These are phyloP conservation scores for Strigops habroptila DNA, from an alignment of 2,113 vertebrate genomes.

Conservation along the genomic window DNA sequence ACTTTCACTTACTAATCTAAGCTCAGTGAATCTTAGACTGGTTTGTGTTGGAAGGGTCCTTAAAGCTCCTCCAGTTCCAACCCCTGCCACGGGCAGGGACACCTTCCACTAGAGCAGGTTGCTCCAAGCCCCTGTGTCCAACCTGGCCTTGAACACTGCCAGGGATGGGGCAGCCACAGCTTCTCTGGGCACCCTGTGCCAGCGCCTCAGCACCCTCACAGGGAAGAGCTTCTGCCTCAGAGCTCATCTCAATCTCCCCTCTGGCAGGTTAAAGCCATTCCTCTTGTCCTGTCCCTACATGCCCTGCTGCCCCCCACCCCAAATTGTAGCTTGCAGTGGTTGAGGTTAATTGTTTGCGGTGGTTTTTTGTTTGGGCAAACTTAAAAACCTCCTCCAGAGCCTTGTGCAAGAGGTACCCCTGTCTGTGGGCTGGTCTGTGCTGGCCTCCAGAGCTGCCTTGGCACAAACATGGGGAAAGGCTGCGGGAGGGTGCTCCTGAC, in stretches of 20 bases:
- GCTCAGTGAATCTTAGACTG: not conserved
- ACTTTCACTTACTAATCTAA: not conserved
- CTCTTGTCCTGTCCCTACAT: not conserved
- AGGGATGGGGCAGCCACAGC: not conserved
- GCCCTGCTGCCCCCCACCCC: too few species aligned
- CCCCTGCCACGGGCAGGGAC: not conserved
- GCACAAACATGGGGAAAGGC: not conserved
- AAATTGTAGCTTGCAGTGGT: rapidly evolving
- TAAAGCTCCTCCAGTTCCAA: not conserved
- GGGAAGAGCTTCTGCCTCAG: not conserved
- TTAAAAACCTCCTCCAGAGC: not conserved
- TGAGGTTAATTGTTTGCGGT: not conserved
- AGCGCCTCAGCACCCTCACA: not conserved
- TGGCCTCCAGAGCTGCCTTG: not conserved
- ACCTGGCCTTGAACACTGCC: not conserved
- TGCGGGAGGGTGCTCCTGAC: not conserved
- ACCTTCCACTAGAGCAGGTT: not conserved
- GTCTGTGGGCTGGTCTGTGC: not conserved
- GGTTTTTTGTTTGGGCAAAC: not conserved
- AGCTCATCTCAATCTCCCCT: not conserved
- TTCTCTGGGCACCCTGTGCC: not conserved
- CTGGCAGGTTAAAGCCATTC: not conserved
- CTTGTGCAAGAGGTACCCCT: rapidly evolving
- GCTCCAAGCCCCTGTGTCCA: not conserved
- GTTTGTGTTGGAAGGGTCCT: not conserved